phyloP scores from a whole-genome alignment of 2,797 vertebrate species.

The Tinamus major region DNA sequence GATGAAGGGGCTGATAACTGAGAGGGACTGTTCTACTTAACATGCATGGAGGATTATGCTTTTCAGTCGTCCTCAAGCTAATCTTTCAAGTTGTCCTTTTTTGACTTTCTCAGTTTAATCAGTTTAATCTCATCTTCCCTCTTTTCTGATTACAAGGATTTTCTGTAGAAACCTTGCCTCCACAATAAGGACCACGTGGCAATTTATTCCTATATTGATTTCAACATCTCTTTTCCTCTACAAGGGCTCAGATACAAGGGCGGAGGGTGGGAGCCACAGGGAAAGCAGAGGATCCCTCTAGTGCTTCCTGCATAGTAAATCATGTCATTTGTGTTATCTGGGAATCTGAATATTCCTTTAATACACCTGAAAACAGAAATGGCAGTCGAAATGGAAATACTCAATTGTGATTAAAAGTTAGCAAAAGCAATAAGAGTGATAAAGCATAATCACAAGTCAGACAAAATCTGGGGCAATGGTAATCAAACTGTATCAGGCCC shows the following conservation, averaged over 20 bases:
- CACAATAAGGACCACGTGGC: slow-evolving; percentile 78
- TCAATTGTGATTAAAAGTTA: slow-evolving; percentile 42
- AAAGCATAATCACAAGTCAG: not conserved
- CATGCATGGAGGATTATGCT: slow-evolving; percentile 79
- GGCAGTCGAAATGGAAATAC: slow-evolving; percentile 23
- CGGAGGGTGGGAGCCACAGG: not conserved
- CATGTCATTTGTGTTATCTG: not conserved
- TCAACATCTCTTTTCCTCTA: slow-evolving; percentile 68
- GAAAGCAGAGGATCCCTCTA: slow-evolving; percentile 5
- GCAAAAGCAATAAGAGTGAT: not conserved
- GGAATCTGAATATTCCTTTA: slow-evolving; percentile 2
- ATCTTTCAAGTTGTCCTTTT: slow-evolving; percentile 88
- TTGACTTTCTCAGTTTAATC: slow-evolving; percentile 87
- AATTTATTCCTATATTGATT: slow-evolving; percentile 84
- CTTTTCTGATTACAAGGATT: slow-evolving; percentile 85
- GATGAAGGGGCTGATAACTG: slow-evolving; percentile 79
- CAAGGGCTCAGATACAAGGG: slow-evolving; percentile 16
- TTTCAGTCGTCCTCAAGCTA: slow-evolving; percentile 77
- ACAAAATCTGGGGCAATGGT: not conserved
- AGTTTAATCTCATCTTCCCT: slow-evolving; percentile 85
- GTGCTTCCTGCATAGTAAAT: slow-evolving; percentile 12
- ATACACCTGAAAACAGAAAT: slow-evolving; percentile 41
- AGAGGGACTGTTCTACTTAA: slow-evolving; percentile 76
- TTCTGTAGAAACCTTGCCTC: slow-evolving; percentile 79
- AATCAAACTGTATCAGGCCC: not conserved